A percentile compares a stretch with the other conserved stretches of the same genome.
These are phyloP conservation scores for Drosophila dunni DNA, from an alignment of 1,140 invertebrate species.

Conservation along the genomic window DNA sequence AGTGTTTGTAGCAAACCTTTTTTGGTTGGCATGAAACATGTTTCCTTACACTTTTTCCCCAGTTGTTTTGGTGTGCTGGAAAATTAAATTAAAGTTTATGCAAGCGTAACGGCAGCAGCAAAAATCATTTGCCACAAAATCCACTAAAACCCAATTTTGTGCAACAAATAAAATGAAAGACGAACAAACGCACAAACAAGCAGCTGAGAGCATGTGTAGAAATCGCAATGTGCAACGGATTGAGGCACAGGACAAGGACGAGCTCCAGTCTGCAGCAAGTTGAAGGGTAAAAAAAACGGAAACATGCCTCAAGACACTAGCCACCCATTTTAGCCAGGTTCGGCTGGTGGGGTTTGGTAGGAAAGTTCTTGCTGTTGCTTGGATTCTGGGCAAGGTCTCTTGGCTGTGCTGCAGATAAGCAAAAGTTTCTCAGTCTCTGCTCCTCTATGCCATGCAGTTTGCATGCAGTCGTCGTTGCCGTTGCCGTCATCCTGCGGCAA, in stretches of 20 bases:
- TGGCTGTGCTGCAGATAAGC: constrained; percentile 70
- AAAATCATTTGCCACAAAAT: constrained; percentile 82
- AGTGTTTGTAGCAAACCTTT: constrained; percentile 1
- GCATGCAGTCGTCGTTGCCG: constrained; percentile 28
- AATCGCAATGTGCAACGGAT: constrained; percentile 41
- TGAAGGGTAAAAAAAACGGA: constrained; percentile 30
- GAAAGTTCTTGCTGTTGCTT: constrained; percentile 16
- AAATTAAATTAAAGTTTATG: constrained; percentile 82
- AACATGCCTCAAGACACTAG: constrained; percentile 56
- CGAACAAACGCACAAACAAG: constrained; percentile 35
- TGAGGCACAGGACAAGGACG: constrained; percentile 38
- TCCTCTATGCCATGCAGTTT: constrained; percentile 14
- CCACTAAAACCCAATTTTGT: constrained; percentile 80
- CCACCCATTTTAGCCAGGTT: not conserved
- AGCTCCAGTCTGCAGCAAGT: constrained; percentile 29
- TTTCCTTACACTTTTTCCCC: constrained; percentile 5
- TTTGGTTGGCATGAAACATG: constrained; percentile 3
- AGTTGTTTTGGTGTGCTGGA: constrained; percentile 35
- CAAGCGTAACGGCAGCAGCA: constrained; percentile 78
- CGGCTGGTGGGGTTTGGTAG: not conserved
- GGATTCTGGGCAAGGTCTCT: constrained; percentile 30
- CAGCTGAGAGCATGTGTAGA: constrained; percentile 15
- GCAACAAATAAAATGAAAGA: constrained; percentile 76
- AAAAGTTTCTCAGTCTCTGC: constrained; percentile 57
- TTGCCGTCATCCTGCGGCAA: constrained; percentile 37